Percentiles rank a stretch among this genome's conserved stretches.
These are phyloP conservation scores for Fregata magnificens DNA, from an alignment of 2,113 vertebrate species.

Conservation along the genomic window DNA sequence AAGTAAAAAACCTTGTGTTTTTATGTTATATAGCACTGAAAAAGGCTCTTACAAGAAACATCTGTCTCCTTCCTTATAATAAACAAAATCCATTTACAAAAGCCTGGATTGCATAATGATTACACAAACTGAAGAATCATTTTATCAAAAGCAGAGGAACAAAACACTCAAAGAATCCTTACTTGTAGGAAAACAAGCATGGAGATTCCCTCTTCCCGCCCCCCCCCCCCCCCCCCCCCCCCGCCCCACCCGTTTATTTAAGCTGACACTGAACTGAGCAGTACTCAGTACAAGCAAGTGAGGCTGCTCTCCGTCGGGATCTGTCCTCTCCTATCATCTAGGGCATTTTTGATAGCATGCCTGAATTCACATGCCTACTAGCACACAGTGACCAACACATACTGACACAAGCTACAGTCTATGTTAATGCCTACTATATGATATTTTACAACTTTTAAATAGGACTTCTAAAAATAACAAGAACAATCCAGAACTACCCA, in stretches of 20 bases:
- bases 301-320: background rate
- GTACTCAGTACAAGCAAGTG: accelerated
- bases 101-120: background rate
- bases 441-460: accelerated
- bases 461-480: background rate
- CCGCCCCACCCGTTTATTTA: background rate
- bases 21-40: background rate
- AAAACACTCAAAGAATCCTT: background rate
- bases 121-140: background rate
- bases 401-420: too few relatives aligned
- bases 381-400: too few relatives aligned
- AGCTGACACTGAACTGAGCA: background rate
- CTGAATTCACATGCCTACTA: background rate
- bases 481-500: background rate
- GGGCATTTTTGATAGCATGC: background rate
- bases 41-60: background rate
- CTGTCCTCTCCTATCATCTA: accelerated
- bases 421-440: background rate
- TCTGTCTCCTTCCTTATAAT: background rate
- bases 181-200: background rate
- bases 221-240: too few relatives aligned
- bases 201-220: too few relatives aligned
- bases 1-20: background rate
- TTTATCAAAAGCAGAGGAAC: background rate
- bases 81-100: slow-evolving; percentile 15